phyloP scores from a whole-genome alignment of 1,140 invertebrate genomes.

The Episyrphus balteatus region DNA sequence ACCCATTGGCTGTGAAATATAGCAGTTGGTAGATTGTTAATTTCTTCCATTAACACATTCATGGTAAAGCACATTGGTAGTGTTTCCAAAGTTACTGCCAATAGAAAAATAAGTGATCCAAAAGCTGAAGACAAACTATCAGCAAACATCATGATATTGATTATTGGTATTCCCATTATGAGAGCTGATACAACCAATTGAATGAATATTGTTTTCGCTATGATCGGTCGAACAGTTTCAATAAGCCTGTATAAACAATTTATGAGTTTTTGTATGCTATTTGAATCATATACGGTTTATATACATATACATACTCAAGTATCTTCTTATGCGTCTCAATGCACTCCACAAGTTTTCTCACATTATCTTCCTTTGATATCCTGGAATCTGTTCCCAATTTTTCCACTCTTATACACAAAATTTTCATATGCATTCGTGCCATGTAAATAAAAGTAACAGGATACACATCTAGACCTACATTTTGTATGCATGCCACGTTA shows the following conservation, averaged over 20 bases:
- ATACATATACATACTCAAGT: constrained; percentile 6
- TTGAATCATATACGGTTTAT: background rate
- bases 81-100: constrained; percentile 15
- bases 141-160: constrained; percentile 20
- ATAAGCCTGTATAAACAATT: constrained; percentile 1
- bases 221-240: constrained; percentile 11
- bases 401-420: constrained; percentile 9
- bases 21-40: constrained; percentile 9
- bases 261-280: too few relatives aligned
- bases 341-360: constrained; percentile 11
- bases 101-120: constrained; percentile 13
- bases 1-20: constrained; percentile 20
- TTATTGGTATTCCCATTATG: constrained; percentile 16
- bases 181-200: constrained; percentile 20
- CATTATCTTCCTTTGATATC: constrained; percentile 7
- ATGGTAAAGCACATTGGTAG: constrained; percentile 18
- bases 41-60: constrained; percentile 14
- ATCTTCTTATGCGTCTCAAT: constrained; percentile 17
- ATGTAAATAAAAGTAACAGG: constrained; percentile 16
- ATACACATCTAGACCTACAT: constrained; percentile 17
- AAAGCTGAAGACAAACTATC: constrained; percentile 10
- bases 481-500: constrained; percentile 17
- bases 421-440: constrained; percentile 10
- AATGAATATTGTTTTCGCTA: constrained; percentile 18
- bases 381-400: background rate